phyloP scores from a whole-genome alignment of 2,888 invertebrate genomes.

The Ligdia adustata region DNA sequence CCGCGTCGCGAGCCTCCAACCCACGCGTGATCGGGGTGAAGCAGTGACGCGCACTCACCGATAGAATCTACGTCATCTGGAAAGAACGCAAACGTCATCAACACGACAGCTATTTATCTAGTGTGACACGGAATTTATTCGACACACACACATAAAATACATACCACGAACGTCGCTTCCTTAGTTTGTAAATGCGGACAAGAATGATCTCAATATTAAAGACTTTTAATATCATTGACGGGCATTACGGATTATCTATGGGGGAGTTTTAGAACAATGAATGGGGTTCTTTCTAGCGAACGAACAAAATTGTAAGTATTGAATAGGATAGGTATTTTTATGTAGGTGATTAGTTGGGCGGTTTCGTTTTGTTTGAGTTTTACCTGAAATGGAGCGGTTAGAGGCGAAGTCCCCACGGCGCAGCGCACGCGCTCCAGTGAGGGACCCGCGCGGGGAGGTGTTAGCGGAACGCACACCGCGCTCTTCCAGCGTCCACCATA shows the following conservation, averaged over 20 bases:
- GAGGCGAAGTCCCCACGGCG: slow-evolving; percentile 89
- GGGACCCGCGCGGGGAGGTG: slow-evolving; percentile 91
- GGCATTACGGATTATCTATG: background rate
- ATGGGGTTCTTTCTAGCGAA: background rate
- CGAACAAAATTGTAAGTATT: background rate
- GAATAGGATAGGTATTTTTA: background rate
- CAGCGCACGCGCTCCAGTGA: slow-evolving; percentile 87
- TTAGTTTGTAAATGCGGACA: slow-evolving; percentile 28
- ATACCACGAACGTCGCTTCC: slow-evolving; percentile 24
- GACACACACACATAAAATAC: slow-evolving; percentile 22
- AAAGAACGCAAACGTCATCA: slow-evolving; percentile 27
- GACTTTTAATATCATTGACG: slow-evolving; percentile 6
- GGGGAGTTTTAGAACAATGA: background rate
- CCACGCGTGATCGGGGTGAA: slow-evolving; percentile 95
- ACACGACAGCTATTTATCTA: background rate
- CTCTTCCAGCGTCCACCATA: slow-evolving; percentile 95
- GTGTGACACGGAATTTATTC: slow-evolving; percentile 1
- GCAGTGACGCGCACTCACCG: slow-evolving; percentile 88
- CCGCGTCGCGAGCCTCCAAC: slow-evolving; percentile 90
- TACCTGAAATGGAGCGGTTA: slow-evolving; percentile 89
- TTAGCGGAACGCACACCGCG: slow-evolving; percentile 91
- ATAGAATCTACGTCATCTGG: slow-evolving; percentile 89
- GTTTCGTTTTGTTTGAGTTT: background rate
- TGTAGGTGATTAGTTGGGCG: background rate
- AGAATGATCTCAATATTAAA: slow-evolving; percentile 26